These are phyloP conservation scores for Clostera curtula DNA, from an alignment of 2,888 invertebrate species.

Conservation along the genomic window DNA sequence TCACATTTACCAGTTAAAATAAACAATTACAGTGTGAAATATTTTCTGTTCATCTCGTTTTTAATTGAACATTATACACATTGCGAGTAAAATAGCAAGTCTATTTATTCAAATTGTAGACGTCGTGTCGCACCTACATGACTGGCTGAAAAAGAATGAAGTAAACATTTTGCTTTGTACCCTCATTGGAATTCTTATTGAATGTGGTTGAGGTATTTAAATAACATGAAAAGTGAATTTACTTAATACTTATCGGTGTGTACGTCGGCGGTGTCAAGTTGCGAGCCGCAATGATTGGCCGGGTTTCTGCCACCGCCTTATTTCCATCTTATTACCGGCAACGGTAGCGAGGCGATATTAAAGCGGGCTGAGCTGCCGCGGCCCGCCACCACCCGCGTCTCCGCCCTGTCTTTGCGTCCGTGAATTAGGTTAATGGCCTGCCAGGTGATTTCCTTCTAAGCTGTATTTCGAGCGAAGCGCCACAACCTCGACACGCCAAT, in stretches of 20 bases:
- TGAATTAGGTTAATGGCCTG: constrained; percentile 75
- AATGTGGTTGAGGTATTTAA: constrained; percentile 9
- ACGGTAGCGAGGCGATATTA: constrained; percentile 68
- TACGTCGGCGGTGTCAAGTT: constrained; percentile 46
- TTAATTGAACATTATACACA: too few relatives aligned
- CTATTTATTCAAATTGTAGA: too few relatives aligned
- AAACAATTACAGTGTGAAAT: constrained; percentile 7
- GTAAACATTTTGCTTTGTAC: constrained; percentile 7
- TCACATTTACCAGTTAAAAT: constrained; percentile 10
- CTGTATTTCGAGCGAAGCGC: constrained; percentile 60
- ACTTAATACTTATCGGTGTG: constrained; percentile 31
- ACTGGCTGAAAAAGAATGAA: constrained; percentile 1
- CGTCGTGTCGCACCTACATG: too few relatives aligned
- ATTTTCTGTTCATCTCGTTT: not conserved
- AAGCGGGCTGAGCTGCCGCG: constrained; percentile 62
- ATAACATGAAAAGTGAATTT: constrained; percentile 19
- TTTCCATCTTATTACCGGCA: constrained; percentile 73
- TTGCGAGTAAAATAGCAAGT: too few relatives aligned
- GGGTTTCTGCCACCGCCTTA: constrained; percentile 65
- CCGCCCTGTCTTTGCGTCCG: constrained; percentile 71
- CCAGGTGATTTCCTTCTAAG: constrained; percentile 73
- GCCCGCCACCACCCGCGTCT: constrained; percentile 52
- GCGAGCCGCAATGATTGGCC: constrained; percentile 65
- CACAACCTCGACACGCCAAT: constrained; percentile 58
- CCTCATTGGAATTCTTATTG: constrained; percentile 8